Evolutionary conservation across 2,888 invertebrate genomes (phyloP).

Genomic region (Ischnura elegans): DNA sequence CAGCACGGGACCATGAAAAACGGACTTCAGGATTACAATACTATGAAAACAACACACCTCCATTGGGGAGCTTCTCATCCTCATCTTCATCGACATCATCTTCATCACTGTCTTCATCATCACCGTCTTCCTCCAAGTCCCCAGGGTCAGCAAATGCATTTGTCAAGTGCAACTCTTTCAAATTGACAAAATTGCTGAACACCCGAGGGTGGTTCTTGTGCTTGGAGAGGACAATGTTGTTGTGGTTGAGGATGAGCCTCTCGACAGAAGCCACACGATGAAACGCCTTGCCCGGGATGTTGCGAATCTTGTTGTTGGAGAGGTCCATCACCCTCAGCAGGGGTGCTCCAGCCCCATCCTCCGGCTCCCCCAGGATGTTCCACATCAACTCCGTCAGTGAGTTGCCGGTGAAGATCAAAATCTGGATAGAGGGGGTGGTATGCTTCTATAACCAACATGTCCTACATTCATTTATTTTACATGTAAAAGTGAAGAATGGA

Average conservation of each 20-base stretch:
- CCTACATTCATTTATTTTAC: too few species aligned
- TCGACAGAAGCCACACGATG: conserved; percentile 86
- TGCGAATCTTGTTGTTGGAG: conserved; percentile 85
- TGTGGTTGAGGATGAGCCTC: conserved; percentile 85
- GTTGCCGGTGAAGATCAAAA: conserved; percentile 87
- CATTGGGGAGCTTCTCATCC: conserved; percentile 13
- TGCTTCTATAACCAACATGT: too few species aligned
- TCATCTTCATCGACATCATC: conserved; percentile 39
- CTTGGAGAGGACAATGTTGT: conserved; percentile 81
- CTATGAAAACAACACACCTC: too few species aligned
- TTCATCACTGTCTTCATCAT: background rate
- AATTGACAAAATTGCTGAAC: conserved; percentile 80
- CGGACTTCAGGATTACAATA: too few species aligned
- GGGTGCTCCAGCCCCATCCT: conserved; percentile 20
- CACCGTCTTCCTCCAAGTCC: conserved; percentile 20
- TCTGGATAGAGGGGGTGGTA: conserved; percentile 75
- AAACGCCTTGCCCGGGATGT: conserved; percentile 87
- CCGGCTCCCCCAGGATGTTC: conserved; percentile 85
- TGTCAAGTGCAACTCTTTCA: conserved; percentile 86
- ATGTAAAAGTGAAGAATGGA: too few species aligned
- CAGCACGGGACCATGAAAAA: too few species aligned
- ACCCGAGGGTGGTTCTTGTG: conserved; percentile 77
- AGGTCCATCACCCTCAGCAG: conserved; percentile 85
- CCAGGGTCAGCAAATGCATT: conserved; percentile 82
- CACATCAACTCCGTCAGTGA: conserved; percentile 82